phyloP scores from a whole-genome alignment of 2,113 vertebrate species.

The Istiophorus platypterus region DNA sequence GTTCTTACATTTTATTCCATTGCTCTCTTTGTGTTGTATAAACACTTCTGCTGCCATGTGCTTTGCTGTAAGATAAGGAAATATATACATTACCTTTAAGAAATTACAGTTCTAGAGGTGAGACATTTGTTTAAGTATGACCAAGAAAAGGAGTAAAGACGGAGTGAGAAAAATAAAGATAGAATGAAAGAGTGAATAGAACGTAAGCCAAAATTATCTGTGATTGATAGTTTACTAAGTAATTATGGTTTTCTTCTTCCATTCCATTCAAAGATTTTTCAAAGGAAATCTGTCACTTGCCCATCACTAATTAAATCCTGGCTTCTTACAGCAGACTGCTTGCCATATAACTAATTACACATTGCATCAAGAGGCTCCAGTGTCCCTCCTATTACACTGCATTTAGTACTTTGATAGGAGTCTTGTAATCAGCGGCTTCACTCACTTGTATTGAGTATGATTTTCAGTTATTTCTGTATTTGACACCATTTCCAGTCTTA shows the following conservation, averaged over 20 bases:
- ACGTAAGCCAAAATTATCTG: not conserved
- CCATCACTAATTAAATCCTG: constrained; percentile 6
- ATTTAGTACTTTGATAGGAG: constrained; percentile 26
- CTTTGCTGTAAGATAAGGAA: not conserved
- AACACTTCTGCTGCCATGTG: not conserved
- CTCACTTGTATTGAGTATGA: constrained; percentile 34
- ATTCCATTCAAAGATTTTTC: not conserved
- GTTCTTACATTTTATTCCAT: not conserved
- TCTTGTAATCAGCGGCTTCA: constrained; percentile 19
- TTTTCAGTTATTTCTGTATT: constrained; percentile 18
- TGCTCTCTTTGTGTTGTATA: not conserved
- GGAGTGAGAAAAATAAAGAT: not conserved
- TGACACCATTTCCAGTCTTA: constrained; percentile 15
- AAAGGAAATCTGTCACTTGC: constrained; percentile 1
- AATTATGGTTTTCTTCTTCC: not conserved
- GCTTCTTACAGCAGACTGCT: constrained; percentile 6
- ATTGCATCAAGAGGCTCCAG: not conserved
- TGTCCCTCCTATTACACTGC: constrained; percentile 6
- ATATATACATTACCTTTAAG: not conserved
- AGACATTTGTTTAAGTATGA: not conserved
- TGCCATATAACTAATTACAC: constrained; percentile 5
- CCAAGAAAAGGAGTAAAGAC: not conserved
- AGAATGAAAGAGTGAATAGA: not conserved
- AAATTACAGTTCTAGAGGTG: not conserved
- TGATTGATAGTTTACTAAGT: not conserved